Conservation (phyloP, 30 jellyfish, hydroid and myxozoan genomes). For the Sanderia malayensis region DNA sequence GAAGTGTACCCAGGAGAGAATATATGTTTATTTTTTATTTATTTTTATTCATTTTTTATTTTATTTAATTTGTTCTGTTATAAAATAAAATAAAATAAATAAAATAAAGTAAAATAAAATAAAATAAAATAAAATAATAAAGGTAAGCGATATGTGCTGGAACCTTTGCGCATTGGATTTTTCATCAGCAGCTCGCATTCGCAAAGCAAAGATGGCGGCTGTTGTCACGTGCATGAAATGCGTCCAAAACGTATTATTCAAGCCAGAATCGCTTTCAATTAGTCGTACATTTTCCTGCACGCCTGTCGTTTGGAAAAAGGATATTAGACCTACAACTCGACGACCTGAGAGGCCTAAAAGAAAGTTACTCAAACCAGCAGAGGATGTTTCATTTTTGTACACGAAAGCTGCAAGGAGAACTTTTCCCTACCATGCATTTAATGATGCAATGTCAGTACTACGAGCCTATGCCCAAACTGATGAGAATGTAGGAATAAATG, state of each 20-base stretch:
- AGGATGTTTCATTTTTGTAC: slow-evolving; percentile 43
- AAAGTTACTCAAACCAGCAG: slow-evolving; percentile 13
- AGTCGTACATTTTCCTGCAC: neutral
- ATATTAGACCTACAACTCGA: slow-evolving; percentile 10
- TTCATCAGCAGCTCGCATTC: too few species aligned
- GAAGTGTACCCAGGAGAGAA: too few species aligned
- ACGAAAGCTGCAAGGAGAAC: slow-evolving; percentile 12
- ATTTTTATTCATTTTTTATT: too few species aligned
- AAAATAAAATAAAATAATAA: too few species aligned
- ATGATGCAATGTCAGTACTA: slow-evolving; percentile 38
- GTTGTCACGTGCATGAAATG: slow-evolving; percentile 29
- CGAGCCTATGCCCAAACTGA: slow-evolving; percentile 46
- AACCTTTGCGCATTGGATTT: too few species aligned
- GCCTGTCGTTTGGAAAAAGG: neutral
- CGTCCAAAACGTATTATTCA: slow-evolving; percentile 4
- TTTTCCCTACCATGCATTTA: slow-evolving; percentile 41
- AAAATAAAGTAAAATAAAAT: too few species aligned
- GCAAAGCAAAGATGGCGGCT: slow-evolving; percentile 38
- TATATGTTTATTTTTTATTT: too few species aligned
- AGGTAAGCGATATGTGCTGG: too few species aligned
- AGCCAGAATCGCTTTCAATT: neutral
- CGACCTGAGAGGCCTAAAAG: slow-evolving; percentile 31
- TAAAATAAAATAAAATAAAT: too few species aligned
- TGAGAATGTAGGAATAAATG: slow-evolving; percentile 31
- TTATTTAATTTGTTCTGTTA: too few species aligned